phyloP scores from a whole-genome alignment of 1,140 invertebrate species.

The Macrosteles quadrilineatus region DNA sequence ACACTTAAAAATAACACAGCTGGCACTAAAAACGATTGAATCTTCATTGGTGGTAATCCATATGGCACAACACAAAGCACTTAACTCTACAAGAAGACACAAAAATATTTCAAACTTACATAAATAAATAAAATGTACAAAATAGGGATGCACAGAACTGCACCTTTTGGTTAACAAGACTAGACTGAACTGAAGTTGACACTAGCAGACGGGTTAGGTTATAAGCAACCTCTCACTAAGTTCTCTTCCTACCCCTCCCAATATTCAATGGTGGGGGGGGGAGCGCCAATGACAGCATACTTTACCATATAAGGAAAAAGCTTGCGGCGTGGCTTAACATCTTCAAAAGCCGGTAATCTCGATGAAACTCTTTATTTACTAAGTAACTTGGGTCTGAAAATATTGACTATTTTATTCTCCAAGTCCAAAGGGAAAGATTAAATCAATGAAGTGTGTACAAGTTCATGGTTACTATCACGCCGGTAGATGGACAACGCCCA shows the following conservation, averaged over 20 bases:
- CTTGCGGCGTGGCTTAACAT: constrained; percentile 33
- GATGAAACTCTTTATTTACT: neutral
- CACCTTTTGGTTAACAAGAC: constrained; percentile 25
- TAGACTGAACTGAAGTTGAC: constrained; percentile 37
- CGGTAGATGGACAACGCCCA: constrained; percentile 19
- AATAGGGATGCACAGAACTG: constrained; percentile 1
- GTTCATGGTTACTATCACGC: constrained; percentile 29
- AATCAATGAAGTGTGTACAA: too few relatives aligned
- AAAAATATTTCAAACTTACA: constrained; percentile 11
- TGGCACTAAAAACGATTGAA: too few relatives aligned
- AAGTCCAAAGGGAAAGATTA: too few relatives aligned
- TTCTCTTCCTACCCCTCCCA: constrained; percentile 42
- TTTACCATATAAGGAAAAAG: constrained; percentile 59
- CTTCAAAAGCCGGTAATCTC: constrained; percentile 3
- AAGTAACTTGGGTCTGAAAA: too few relatives aligned
- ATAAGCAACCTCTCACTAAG: constrained; percentile 24
- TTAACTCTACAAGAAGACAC: neutral
- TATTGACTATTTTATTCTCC: too few relatives aligned
- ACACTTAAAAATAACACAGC: too few relatives aligned
- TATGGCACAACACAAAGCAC: constrained; percentile 20
- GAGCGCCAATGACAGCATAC: constrained; percentile 54
- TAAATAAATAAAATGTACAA: constrained; percentile 25
- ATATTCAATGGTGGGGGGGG: constrained; percentile 49
- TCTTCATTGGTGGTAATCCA: neutral
- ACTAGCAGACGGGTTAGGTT: constrained; percentile 29